Conservation (phyloP, 2,113 vertebrate genomes). For the Apaloderma vittatum region DNA sequence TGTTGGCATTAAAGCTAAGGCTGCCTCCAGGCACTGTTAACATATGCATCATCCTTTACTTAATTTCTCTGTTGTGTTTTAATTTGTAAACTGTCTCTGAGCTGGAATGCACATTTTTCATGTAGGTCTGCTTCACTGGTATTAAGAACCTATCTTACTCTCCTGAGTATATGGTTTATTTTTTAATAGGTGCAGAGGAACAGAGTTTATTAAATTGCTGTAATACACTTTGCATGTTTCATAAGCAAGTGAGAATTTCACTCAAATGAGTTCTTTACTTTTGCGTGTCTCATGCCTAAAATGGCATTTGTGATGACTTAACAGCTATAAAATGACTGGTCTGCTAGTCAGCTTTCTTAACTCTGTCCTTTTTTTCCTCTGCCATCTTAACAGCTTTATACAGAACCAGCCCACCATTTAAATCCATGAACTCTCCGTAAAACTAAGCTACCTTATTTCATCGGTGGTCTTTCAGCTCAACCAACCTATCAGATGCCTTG, state of each 20-base stretch:
- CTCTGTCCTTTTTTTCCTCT: background rate
- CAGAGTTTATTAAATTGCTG: conserved; percentile 50
- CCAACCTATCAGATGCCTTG: background rate
- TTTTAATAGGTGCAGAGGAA: conserved; percentile 41
- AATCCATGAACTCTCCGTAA: background rate
- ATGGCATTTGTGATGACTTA: background rate
- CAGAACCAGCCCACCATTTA: background rate
- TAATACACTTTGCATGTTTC: background rate
- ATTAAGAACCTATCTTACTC: conserved; percentile 47
- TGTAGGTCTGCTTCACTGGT: conserved; percentile 20
- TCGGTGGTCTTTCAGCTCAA: background rate
- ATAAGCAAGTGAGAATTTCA: background rate
- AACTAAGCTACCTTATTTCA: background rate
- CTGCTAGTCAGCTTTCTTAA: background rate
- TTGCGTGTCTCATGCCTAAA: background rate
- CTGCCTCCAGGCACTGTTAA: conserved; percentile 60
- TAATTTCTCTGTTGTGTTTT: conserved; percentile 75
- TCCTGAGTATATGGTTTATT: conserved; percentile 30
- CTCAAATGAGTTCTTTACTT: conserved; percentile 6
- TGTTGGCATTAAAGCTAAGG: conserved; percentile 54
- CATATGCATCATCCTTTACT: conserved; percentile 66
- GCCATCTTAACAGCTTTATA: background rate
- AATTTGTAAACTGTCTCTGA: conserved; percentile 73
- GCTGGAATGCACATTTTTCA: conserved; percentile 59
- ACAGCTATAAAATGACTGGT: background rate